Conservation (phyloP, 2,113 vertebrate genomes). For the Polyodon spathula region DNA sequence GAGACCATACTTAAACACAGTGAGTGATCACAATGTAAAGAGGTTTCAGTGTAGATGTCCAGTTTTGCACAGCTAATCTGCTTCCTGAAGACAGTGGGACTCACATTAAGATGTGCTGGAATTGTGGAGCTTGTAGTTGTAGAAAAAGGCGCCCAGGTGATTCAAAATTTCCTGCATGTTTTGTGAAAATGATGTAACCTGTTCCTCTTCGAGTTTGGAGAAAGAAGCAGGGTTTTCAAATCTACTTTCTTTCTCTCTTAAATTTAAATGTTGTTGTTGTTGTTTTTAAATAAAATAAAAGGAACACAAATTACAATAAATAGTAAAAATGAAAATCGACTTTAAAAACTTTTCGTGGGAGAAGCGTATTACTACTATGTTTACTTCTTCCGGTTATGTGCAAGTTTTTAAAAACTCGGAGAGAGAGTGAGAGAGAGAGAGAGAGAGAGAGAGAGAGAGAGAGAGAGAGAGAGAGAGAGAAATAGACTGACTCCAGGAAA, state of each 20-base stretch:
- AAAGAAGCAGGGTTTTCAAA: too few species aligned
- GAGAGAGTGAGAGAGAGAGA: slow-evolving; percentile 24
- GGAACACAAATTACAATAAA: too few species aligned
- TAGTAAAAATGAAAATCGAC: neutral
- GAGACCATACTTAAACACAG: too few species aligned
- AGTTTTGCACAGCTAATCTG: neutral
- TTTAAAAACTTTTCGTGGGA: neutral
- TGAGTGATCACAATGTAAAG: too few species aligned
- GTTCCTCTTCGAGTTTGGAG: too few species aligned
- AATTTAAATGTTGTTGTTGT: too few species aligned
- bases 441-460: slow-evolving; percentile 21
- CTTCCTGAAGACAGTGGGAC: neutral
- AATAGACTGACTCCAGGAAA: slow-evolving; percentile 17
- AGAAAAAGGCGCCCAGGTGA: neutral
- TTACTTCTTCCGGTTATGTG: neutral
- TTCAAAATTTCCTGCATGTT: too few species aligned
- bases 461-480: neutral
- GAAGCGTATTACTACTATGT: too few species aligned
- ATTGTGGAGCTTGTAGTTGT: neutral
- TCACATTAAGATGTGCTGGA: neutral
- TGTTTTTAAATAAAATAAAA: too few species aligned
- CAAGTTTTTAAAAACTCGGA: slow-evolving; percentile 15
- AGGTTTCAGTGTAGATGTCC: neutral
- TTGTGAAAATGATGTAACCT: too few species aligned
- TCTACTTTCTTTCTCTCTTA: neutral